Base-by-base conservation (phyloP, 2,797 vertebrate genomes). In the Zenarchopterus dispar region DNA sequence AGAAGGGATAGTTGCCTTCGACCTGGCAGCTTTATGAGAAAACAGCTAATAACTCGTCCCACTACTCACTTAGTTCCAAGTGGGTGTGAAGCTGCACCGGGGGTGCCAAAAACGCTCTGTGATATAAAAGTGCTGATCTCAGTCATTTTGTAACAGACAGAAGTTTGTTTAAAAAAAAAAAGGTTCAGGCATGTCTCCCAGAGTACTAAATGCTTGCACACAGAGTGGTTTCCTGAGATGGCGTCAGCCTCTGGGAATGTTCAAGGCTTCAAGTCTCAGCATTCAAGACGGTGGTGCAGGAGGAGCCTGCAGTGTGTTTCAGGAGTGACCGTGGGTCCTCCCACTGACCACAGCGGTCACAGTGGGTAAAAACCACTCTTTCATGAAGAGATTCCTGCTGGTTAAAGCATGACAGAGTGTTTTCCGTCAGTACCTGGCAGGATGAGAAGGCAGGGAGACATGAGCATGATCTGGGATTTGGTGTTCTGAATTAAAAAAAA, bases 201-300 rank as follows among this genome's bases (percentile, higher is more conserved):
- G 80, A 85, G 82, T 76, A 88, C 73, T 54, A 83, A 78, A 70
- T 10, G 11, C 67, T 79, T 73, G 73, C 74, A 82, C 84, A 48
- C 78, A 75, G 56, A 71, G 75, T 84, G 81, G 87, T 85, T 91
- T 88, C 77, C 85, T 86, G 76, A 56, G 53, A 78, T 90, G 85
- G 74, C 77, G 84, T 91, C 90, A 92, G 85, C 81, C 78, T 66
- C 9, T 43, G 47, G 82, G 91, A 92, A 92, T 90, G 88, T 84
- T 79, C 44, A 68, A 73, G 80, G 67, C 57, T 73, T 53, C 67
- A 57, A 16, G 23, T 44, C 55, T 77, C n/a, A 48, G 61, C 56
- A 46, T 31, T 75, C 22, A 26, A 59, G 46, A 62, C 46, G 65
- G 71, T 39, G 15, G 48, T 5, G 56, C 36, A 64, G 69, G 75